Evolutionary conservation across 2,888 invertebrate species (phyloP).

Genomic region (Mechanitis messenoides): DNA sequence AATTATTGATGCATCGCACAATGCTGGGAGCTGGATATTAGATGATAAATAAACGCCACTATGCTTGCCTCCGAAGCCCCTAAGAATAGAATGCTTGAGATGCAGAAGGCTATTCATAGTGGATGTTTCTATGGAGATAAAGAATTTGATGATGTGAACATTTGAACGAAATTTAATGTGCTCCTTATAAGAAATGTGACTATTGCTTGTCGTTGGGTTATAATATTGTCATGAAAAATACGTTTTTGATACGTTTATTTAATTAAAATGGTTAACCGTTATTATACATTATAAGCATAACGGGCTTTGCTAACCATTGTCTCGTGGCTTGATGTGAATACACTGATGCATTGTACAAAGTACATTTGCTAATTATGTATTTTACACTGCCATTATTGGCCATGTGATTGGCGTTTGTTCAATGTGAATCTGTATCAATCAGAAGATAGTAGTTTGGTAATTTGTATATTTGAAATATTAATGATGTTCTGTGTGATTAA

Average conservation of each 20-base stretch:
- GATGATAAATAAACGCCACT: conserved; percentile 40
- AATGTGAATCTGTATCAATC: conserved; percentile 22
- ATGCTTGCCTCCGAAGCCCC: conserved; percentile 27
- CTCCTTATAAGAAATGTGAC: neutral
- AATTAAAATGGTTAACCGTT: too few species aligned
- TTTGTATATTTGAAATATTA: conserved; percentile 12
- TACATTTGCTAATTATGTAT: conserved; percentile 49
- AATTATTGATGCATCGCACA: conserved; percentile 59
- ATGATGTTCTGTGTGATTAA: conserved; percentile 9
- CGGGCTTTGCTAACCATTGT: neutral
- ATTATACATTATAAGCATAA: too few species aligned
- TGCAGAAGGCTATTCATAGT: conserved; percentile 22
- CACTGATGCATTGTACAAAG: conserved; percentile 29
- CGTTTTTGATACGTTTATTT: too few species aligned
- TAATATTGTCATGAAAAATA: too few species aligned
- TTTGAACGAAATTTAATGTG: neutral
- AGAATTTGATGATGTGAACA: conserved; percentile 1
- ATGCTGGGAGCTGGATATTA: conserved; percentile 36
- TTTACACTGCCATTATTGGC: conserved; percentile 27
- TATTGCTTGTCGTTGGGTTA: neutral
- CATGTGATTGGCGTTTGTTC: conserved; percentile 31
- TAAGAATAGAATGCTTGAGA: conserved; percentile 29
- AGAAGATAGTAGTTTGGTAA: conserved; percentile 9
- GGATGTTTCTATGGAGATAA: conserved; percentile 1
- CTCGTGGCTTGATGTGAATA: conserved; percentile 1